Conservation (phyloP, 2,797 vertebrate species). For the Onychomys torridus region DNA sequence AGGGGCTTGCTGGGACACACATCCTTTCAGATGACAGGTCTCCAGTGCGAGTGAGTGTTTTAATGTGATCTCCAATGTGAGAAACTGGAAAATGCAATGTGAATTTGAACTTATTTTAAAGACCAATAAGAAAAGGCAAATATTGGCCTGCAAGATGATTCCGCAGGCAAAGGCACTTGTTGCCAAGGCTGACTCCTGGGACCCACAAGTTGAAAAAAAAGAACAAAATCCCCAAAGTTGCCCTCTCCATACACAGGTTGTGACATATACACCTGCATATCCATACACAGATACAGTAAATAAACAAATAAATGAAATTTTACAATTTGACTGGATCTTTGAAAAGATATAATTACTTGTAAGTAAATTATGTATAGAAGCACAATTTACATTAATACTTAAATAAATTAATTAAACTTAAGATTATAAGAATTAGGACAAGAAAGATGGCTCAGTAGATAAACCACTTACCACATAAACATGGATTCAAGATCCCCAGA, state of each 20-base stretch:
- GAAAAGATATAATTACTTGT: neutral
- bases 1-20: neutral
- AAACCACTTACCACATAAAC: neutral
- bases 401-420: neutral
- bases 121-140: neutral
- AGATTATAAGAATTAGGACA: neutral
- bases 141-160: neutral
- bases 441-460: neutral
- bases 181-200: neutral
- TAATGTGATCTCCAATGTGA: neutral
- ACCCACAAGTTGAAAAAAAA: neutral
- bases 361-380: neutral
- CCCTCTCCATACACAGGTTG: neutral
- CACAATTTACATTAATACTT: neutral
- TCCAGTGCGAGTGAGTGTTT: neutral
- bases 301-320: neutral
- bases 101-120: neutral
- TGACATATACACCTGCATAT: neutral
- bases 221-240: neutral
- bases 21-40: neutral
- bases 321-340: neutral
- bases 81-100: neutral
- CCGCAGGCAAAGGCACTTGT: neutral
- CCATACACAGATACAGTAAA: neutral
- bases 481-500: neutral